A percentile compares a stretch with the other conserved stretches of the same genome.
Conservation (phyloP, 2,888 invertebrate genomes). For the Phalera bucephala region DNA sequence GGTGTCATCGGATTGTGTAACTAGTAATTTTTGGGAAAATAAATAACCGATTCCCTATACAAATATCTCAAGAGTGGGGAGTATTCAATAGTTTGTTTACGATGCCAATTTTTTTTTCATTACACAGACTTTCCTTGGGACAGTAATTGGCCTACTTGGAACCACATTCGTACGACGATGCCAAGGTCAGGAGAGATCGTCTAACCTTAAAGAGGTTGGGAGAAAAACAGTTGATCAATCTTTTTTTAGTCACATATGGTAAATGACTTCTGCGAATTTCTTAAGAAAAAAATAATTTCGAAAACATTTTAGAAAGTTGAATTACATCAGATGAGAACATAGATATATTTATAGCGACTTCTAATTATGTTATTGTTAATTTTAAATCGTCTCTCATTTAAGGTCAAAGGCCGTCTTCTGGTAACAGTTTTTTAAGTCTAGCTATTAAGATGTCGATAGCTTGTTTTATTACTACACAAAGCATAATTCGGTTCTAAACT, state of each 20-base stretch:
- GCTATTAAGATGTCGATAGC: no score
- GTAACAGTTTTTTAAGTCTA: no score
- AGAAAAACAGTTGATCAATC: conserved; percentile 19
- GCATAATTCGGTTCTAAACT: no score
- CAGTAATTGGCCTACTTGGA: conserved; percentile 32
- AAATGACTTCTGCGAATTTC: background rate
- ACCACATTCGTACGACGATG: conserved; percentile 15
- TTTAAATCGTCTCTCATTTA: no score
- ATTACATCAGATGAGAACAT: no score
- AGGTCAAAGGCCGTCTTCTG: no score
- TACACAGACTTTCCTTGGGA: conserved; percentile 15
- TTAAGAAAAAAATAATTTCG: background rate
- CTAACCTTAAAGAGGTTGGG: conserved; percentile 4
- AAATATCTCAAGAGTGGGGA: background rate
- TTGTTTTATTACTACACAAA: no score
- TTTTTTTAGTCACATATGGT: background rate
- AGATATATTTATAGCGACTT: no score
- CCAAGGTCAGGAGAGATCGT: conserved; percentile 26
- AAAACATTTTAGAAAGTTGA: background rate
- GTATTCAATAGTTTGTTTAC: background rate
- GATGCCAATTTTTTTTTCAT: conserved; percentile 12
- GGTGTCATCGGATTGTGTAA: background rate
- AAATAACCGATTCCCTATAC: background rate
- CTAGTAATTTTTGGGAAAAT: background rate
- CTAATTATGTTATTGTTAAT: no score